Conservation (phyloP, 2,113 vertebrate species). For the Struthidea cinerea region DNA sequence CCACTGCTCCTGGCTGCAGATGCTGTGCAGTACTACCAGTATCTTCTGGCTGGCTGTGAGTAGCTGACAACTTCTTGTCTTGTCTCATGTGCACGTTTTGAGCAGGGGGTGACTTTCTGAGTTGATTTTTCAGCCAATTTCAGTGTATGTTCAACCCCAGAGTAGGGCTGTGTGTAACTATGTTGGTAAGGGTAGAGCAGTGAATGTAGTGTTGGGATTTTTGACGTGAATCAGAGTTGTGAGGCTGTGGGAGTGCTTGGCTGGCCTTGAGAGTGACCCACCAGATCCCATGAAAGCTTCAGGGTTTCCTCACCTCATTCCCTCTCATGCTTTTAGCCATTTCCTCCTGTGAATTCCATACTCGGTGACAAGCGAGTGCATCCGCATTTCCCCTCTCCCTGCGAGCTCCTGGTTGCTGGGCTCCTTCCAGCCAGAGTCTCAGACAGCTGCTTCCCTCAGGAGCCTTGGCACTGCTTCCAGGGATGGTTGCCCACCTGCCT, state of each 20-base stretch:
- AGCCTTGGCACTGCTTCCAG: slow-evolving; percentile 19
- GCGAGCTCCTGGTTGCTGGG: neutral
- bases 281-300: neutral
- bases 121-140: neutral
- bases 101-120: neutral
- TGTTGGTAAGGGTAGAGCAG: neutral
- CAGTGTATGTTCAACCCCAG: neutral
- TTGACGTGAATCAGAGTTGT: neutral
- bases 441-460: neutral
- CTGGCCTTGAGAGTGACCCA: neutral
- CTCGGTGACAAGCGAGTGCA: neutral
- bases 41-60: slow-evolving; percentile 89
- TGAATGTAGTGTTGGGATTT: neutral
- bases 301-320: neutral
- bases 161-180: neutral
- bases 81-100: neutral
- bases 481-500: slow-evolving; percentile 4
- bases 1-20: slow-evolving; percentile 91
- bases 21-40: slow-evolving; percentile 92
- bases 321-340: neutral
- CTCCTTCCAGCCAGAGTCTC: neutral
- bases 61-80: slow-evolving; percentile 40
- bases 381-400: neutral
- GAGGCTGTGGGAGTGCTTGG: neutral
- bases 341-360: neutral